These are phyloP conservation scores for Huso huso DNA, from an alignment of 2,797 vertebrate genomes.

Conservation along the genomic window DNA sequence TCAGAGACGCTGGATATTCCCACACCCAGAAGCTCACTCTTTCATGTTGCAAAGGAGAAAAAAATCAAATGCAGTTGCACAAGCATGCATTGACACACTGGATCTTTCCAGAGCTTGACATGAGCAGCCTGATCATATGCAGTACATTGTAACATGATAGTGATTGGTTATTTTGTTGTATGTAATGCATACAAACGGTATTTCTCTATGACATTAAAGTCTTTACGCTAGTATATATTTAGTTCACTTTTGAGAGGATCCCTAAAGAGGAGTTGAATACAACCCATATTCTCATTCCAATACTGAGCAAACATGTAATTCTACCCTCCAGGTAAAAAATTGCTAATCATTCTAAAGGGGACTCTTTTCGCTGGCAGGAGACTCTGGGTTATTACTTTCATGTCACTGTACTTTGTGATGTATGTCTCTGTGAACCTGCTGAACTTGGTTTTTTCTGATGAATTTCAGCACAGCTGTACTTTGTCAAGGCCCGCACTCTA, in stretches of 20 bases:
- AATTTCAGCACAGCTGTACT: conserved; percentile 1
- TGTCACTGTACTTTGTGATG: conserved; percentile 6
- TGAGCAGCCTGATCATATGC: no score
- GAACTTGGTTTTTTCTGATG: conserved; percentile 2
- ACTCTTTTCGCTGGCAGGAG: neutral
- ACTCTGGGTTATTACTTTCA: conserved; percentile 1
- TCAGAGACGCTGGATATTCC: no score
- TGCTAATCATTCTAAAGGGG: conserved; percentile 14
- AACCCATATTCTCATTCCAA: neutral
- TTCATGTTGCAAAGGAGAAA: no score
- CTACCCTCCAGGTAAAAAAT: conserved; percentile 8
- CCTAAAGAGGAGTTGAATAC: neutral
- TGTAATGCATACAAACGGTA: no score
- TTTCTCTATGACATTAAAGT: neutral
- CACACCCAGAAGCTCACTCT: no score
- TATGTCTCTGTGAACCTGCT: conserved; percentile 2
- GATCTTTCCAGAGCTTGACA: no score
- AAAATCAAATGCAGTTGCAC: no score
- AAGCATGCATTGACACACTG: no score
- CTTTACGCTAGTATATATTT: neutral
- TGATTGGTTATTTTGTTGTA: no score
- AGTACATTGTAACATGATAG: no score
- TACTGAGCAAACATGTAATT: conserved; percentile 12
- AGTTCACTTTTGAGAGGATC: neutral
- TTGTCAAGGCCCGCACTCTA: neutral